Evolutionary conservation across 1,140 invertebrate species (phyloP).

Genomic region (Stegodyphus mimosarum): DNA sequence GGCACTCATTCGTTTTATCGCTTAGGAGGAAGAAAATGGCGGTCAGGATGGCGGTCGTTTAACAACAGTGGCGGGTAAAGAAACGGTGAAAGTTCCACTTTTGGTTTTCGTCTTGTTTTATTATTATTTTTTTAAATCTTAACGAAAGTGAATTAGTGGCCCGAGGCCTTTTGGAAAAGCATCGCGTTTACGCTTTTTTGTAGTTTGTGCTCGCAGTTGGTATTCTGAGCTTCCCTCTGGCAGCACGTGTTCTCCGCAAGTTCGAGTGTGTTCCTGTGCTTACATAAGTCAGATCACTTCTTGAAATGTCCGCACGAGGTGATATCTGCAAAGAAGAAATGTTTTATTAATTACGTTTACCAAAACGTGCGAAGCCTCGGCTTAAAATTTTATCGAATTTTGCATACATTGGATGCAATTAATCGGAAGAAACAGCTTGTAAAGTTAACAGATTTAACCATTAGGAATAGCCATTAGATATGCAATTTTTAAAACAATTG

Average conservation of each 20-base stretch:
- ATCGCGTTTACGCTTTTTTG: conserved; percentile 37
- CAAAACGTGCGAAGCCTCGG: too few relatives aligned
- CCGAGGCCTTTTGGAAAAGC: conserved; percentile 31
- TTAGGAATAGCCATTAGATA: too few relatives aligned
- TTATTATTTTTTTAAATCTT: too few relatives aligned
- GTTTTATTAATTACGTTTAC: too few relatives aligned
- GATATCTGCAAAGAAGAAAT: background rate
- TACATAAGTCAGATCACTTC: background rate
- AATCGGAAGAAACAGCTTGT: too few relatives aligned
- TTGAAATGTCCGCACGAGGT: background rate
- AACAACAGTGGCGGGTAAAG: background rate
- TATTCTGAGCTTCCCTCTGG: conserved; percentile 1
- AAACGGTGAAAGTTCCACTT: conserved; percentile 36
- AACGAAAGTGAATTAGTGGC: conserved; percentile 34
- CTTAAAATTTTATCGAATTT: too few relatives aligned
- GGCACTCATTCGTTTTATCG: conserved; percentile 33
- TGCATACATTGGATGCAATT: too few relatives aligned
- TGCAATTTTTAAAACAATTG: too few relatives aligned
- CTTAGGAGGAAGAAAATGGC: conserved; percentile 12
- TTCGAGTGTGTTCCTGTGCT: background rate
- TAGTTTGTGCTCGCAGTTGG: conserved; percentile 2
- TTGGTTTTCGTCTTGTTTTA: background rate
- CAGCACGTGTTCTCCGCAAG: conserved; percentile 18
- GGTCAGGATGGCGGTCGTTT: background rate
- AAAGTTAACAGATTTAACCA: too few relatives aligned